These are phyloP conservation scores for Propithecus perrieri DNA, from an alignment of 2,797 vertebrate genomes.

Conservation along the genomic window DNA sequence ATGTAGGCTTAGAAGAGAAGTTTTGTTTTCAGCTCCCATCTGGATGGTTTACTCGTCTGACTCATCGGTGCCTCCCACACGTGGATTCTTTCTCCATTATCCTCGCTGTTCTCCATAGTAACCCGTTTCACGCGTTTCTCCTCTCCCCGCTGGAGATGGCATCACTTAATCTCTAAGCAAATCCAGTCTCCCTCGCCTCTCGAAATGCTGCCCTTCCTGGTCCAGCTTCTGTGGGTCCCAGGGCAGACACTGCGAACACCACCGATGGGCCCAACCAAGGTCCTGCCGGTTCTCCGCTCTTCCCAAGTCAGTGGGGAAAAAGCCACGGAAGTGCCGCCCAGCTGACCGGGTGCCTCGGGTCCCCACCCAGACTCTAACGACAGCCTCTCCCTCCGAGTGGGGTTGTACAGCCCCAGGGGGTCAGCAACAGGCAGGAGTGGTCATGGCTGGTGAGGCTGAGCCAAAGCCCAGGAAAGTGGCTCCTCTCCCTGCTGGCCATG, in stretches of 20 bases:
- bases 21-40: not conserved
- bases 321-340: not conserved
- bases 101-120: constrained; percentile 21
- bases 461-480: not conserved
- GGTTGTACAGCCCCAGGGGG: no score
- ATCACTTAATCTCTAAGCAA: not conserved
- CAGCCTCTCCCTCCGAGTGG: not conserved
- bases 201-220: not conserved
- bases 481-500: not conserved
- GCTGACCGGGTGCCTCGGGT: not conserved
- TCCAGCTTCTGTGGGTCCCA: not conserved
- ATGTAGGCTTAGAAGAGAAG: not conserved
- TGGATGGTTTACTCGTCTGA: not conserved
- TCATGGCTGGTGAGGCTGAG: fast-evolving
- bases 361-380: not conserved
- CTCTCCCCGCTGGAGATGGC: not conserved
- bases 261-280: not conserved
- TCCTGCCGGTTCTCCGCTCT: not conserved
- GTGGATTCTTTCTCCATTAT: not conserved
- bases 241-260: not conserved
- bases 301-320: not conserved
- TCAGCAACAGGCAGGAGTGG: not conserved
- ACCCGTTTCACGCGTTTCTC: not conserved
- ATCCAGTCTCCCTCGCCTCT: not conserved
- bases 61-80: not conserved